Conservation (phyloP, 2,797 vertebrate species). For the Hypotaenidia philippensis region DNA sequence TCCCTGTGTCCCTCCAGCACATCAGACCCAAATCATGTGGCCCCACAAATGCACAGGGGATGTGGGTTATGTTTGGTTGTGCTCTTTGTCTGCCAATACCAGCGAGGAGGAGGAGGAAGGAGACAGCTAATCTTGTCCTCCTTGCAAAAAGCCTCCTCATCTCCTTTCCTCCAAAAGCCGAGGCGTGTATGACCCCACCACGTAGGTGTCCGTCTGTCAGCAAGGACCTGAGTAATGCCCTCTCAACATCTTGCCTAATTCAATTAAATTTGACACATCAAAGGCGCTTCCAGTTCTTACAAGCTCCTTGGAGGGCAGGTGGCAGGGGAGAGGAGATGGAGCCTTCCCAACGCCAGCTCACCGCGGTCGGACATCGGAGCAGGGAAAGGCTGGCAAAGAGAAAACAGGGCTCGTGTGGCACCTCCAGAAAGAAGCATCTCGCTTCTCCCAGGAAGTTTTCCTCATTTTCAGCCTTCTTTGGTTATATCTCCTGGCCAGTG, state of each 20-base stretch:
- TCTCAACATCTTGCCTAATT: not conserved
- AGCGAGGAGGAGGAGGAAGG: not conserved
- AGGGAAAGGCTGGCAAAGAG: not conserved
- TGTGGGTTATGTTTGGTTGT: not conserved
- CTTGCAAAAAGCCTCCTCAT: not conserved
- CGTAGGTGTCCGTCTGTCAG: constrained; percentile 27
- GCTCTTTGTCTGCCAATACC: rapidly evolving
- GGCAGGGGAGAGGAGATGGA: not conserved
- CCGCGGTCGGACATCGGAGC: not conserved
- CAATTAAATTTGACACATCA: not conserved
- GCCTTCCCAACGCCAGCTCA: not conserved
- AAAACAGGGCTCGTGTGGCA: rapidly evolving
- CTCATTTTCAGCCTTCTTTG: not conserved
- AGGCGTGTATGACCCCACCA: not conserved
- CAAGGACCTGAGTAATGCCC: not conserved
- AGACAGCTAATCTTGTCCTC: not conserved
- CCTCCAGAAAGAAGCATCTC: not conserved
- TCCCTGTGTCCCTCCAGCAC: not conserved
- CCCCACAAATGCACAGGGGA: rapidly evolving
- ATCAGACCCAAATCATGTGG: rapidly evolving
- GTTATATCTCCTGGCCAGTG: rapidly evolving
- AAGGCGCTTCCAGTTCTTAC: not conserved
- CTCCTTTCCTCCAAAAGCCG: not conserved
- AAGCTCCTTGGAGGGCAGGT: not conserved
- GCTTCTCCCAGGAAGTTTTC: not conserved